Conservation (phyloP, 64 coral and sea anemone genomes). For the Montipora sp. region DNA sequence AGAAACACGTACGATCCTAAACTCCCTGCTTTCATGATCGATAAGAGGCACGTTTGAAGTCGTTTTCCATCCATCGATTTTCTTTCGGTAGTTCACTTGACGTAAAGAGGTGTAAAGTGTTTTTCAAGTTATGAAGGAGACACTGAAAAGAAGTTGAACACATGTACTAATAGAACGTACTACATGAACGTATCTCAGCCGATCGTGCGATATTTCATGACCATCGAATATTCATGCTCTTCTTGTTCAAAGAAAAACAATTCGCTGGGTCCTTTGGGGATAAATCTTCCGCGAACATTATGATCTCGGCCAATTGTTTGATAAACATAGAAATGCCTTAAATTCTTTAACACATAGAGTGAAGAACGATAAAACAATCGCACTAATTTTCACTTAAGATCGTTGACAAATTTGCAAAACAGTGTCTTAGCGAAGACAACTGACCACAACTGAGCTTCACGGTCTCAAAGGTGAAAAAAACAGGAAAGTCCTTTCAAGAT, state of each 20-base stretch:
- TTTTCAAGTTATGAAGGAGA: background rate
- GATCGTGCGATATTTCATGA: background rate
- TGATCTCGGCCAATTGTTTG: no score
- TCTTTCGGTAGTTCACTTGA: background rate
- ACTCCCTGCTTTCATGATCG: background rate
- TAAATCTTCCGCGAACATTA: no score
- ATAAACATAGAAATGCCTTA: background rate
- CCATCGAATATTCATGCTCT: background rate
- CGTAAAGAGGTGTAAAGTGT: slow-evolving; percentile 33
- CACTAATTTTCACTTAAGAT: no score
- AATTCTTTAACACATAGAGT: background rate
- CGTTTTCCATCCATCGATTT: background rate
- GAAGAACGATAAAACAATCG: no score
- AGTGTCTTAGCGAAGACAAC: no score
- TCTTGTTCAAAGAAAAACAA: background rate
- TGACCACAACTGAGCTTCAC: no score
- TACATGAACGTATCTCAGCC: background rate
- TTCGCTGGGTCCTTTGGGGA: no score
- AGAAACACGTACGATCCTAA: slow-evolving; percentile 13
- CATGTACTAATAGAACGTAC: background rate
- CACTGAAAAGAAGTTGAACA: background rate
- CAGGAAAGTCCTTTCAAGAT: no score
- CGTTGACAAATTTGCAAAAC: no score
- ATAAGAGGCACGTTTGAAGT: background rate
- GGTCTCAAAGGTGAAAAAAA: no score